phyloP scores from a whole-genome alignment of 2,888 invertebrate species.

The Periphyllus acericola region DNA sequence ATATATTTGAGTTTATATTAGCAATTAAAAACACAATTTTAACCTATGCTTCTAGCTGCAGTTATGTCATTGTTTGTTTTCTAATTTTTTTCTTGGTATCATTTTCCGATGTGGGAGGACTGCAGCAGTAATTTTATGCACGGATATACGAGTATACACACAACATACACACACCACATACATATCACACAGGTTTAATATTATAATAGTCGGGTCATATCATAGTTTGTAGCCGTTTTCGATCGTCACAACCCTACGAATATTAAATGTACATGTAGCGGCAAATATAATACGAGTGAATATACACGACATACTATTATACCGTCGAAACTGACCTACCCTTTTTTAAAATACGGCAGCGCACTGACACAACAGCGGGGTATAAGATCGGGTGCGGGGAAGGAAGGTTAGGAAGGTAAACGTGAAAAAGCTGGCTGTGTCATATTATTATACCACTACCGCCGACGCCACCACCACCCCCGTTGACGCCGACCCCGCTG shows the following conservation, averaged over 20 bases:
- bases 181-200: no score
- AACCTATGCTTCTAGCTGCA: not conserved
- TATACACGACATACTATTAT: not conserved
- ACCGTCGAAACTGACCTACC: slow-evolving; percentile 46
- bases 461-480: not conserved
- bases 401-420: slow-evolving; percentile 7
- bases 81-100: no score
- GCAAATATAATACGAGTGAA: no score
- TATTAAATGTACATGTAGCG: not conserved
- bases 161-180: no score
- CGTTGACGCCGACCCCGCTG: no score
- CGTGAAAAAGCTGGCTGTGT: slow-evolving; percentile 37
- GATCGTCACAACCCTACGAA: not conserved
- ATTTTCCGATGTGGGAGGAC: no score
- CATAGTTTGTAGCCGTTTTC: not conserved
- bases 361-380: not conserved
- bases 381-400: not conserved
- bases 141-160: no score
- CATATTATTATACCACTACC: slow-evolving; percentile 18
- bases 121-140: no score
- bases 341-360: slow-evolving; percentile 33
- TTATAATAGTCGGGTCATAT: no score
- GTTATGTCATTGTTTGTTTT: no score
- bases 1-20: not conserved
- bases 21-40: not conserved